phyloP scores from a whole-genome alignment of 2,888 invertebrate species.

The Leptopilina drosophilae region DNA sequence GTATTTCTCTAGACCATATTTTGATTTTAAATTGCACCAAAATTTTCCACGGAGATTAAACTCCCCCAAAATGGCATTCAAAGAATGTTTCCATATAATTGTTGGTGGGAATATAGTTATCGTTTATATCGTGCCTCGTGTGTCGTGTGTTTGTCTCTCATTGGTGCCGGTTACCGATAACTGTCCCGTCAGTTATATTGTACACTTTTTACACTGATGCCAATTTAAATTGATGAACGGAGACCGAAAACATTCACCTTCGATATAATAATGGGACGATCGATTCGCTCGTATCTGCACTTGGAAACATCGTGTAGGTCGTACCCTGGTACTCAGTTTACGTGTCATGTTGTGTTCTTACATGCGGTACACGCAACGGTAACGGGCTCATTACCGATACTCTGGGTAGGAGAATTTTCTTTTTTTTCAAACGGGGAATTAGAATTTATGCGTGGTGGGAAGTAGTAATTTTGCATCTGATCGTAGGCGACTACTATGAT shows the following conservation, averaged over 20 bases:
- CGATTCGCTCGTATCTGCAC: conserved; percentile 49
- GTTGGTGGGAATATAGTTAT: background rate
- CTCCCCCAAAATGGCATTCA: too few relatives aligned
- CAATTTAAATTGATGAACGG: conserved; percentile 55
- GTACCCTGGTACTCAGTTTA: conserved; percentile 12
- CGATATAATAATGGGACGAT: conserved; percentile 57
- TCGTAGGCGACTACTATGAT: too few relatives aligned
- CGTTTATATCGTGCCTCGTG: background rate
- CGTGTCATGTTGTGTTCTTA: background rate
- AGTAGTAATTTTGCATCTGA: too few relatives aligned
- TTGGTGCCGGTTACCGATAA: conserved; percentile 8
- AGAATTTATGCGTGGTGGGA: too few relatives aligned
- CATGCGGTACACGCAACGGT: conserved; percentile 1
- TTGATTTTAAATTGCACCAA: too few relatives aligned
- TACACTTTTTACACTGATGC: conserved; percentile 43
- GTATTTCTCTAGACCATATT: too few relatives aligned
- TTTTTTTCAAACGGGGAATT: too few relatives aligned
- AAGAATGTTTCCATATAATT: background rate
- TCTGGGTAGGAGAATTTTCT: background rate
- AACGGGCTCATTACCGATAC: conserved; percentile 18
- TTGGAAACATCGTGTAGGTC: conserved; percentile 29
- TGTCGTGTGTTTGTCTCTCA: conserved; percentile 23
- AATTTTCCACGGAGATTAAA: too few relatives aligned
- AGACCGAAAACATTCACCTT: conserved; percentile 49
- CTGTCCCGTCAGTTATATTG: conserved; percentile 12